Conservation (phyloP, 2,113 vertebrate species). For the Danionella cerebrum region DNA sequence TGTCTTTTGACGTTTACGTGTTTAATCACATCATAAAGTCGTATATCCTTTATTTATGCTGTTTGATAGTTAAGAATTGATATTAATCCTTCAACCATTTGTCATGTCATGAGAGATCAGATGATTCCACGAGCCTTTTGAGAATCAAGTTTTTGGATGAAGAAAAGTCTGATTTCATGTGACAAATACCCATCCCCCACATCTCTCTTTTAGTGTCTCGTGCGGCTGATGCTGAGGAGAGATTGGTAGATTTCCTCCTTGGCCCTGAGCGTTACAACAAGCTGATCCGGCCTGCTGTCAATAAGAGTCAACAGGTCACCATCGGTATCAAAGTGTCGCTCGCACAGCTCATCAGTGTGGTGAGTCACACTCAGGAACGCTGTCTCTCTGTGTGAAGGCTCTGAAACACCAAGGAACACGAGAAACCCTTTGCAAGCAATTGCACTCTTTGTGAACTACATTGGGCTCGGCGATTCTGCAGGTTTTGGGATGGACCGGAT, state of each 20-base stretch:
- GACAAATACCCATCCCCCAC: too few species aligned
- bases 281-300: slow-evolving; percentile 68
- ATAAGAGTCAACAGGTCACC: slow-evolving; percentile 70
- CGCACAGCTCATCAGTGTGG: slow-evolving; percentile 72
- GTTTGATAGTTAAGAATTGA: too few species aligned
- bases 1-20: neutral
- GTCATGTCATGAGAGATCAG: too few species aligned
- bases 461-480: too few species aligned
- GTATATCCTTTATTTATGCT: too few species aligned
- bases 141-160: neutral
- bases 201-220: slow-evolving; percentile 44
- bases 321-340: slow-evolving; percentile 71
- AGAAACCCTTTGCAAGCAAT: too few species aligned
- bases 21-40: too few species aligned
- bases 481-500: too few species aligned
- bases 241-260: slow-evolving; percentile 65
- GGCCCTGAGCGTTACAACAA: slow-evolving; percentile 70
- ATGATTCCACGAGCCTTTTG: too few species aligned
- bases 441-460: too few species aligned
- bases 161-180: neutral
- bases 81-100: too few species aligned
- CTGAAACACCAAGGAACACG: too few species aligned
- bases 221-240: slow-evolving; percentile 67
- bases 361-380: slow-evolving; percentile 39
- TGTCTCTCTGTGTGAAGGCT: neutral